phyloP scores from a whole-genome alignment of 2,888 invertebrate genomes.

The Tubulanus polymorphus region DNA sequence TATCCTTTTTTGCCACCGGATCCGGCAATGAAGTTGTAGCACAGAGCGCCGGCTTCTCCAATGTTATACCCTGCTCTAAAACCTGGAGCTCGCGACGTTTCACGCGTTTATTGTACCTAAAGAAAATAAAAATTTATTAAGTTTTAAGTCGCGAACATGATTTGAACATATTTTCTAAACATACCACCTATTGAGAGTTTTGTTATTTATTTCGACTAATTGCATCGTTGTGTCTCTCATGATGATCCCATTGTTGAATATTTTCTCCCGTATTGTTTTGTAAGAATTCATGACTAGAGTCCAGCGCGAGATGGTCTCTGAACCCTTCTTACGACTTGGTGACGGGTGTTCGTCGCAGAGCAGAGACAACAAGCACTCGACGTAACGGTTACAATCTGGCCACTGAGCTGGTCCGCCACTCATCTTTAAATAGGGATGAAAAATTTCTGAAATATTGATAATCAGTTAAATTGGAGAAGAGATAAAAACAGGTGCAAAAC shows the following conservation, averaged over 20 bases:
- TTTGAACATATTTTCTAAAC: too few species aligned
- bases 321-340: not conserved
- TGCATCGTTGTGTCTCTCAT: not conserved
- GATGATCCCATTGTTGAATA: not conserved
- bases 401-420: conserved; percentile 5
- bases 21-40: not conserved
- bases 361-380: conserved; percentile 6
- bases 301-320: conserved; percentile 1
- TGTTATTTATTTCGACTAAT: conserved; percentile 4
- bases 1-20: not conserved
- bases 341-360: conserved; percentile 3
- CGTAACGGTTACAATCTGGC: conserved; percentile 11
- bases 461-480: too few species aligned
- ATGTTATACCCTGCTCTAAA: not conserved
- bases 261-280: conserved; percentile 5
- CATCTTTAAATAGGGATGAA: too few species aligned
- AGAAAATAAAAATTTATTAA: not conserved
- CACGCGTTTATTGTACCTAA: not conserved
- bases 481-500: too few species aligned
- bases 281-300: conserved; percentile 3
- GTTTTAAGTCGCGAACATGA: too few species aligned
- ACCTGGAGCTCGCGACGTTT: not conserved
- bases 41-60: not conserved
- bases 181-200: not conserved
- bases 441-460: too few species aligned